Conservation (phyloP, 2,797 vertebrate genomes). For the Discoglossus pictus region DNA sequence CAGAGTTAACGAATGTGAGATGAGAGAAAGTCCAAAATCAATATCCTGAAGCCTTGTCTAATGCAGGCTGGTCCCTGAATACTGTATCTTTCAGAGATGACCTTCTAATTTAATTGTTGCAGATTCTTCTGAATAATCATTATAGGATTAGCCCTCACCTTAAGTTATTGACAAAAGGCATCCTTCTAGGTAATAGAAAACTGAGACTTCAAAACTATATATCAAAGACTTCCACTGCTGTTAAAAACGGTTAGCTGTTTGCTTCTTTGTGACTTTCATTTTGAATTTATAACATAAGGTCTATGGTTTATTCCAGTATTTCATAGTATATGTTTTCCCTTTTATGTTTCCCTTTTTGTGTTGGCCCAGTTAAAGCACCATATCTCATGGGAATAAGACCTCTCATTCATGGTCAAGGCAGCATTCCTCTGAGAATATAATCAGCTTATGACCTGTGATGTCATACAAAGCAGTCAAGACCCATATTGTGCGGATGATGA, state of each 20-base stretch:
- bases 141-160: conserved; percentile 5
- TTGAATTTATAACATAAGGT: too few relatives aligned
- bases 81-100: conserved; percentile 18
- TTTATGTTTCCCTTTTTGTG: conserved; percentile 1
- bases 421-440: conserved; percentile 18
- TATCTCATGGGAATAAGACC: not conserved
- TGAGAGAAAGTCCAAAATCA: conserved; percentile 53
- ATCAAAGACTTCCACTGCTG: too few relatives aligned
- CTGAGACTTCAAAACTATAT: too few relatives aligned
- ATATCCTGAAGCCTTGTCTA: conserved; percentile 50
- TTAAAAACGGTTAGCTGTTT: too few relatives aligned
- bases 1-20: conserved; percentile 46
- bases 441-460: conserved; percentile 22
- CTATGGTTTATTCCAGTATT: too few relatives aligned
- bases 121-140: conserved; percentile 20
- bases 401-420: conserved; percentile 16
- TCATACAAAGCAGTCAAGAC: not conserved
- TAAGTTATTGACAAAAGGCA: too few relatives aligned
- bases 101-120: conserved; percentile 29
- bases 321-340: conserved; percentile 16
- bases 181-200: too few relatives aligned
- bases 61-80: conserved; percentile 19
- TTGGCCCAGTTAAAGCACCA: conserved; percentile 24
- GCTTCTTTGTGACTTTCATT: too few relatives aligned
- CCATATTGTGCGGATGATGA: too few relatives aligned